These are phyloP conservation scores for Taurulus bubalis DNA, from an alignment of 2,113 vertebrate species.

Conservation along the genomic window DNA sequence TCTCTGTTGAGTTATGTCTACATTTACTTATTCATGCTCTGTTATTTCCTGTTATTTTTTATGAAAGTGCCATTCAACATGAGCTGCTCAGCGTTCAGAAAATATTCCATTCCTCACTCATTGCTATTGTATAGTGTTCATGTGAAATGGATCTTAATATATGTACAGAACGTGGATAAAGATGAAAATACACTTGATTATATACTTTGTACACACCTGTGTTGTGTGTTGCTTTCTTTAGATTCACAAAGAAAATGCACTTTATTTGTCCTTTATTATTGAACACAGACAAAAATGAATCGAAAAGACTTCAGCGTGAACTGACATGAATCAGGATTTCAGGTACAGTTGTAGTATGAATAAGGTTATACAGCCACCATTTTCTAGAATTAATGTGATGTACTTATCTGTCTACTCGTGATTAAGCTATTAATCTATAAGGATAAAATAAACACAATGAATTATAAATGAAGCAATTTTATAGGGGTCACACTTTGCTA, in stretches of 20 bases:
- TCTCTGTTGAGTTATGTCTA: slow-evolving; percentile 76
- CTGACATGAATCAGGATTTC: slow-evolving; percentile 5
- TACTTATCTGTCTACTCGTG: not conserved
- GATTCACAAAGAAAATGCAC: slow-evolving; percentile 4
- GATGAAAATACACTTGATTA: slow-evolving; percentile 91
- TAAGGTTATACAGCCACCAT: not conserved
- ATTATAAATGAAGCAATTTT: slow-evolving; percentile 30
- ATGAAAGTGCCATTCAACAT: slow-evolving; percentile 85
- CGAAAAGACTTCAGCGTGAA: slow-evolving; percentile 7
- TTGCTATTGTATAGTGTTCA: slow-evolving; percentile 91
- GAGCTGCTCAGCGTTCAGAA: slow-evolving; percentile 81
- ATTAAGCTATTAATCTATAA: slow-evolving; percentile 16
- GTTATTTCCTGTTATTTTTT: slow-evolving; percentile 79
- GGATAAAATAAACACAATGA: slow-evolving; percentile 20
- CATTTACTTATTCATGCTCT: slow-evolving; percentile 75
- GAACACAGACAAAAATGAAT: not conserved
- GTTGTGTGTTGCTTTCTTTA: slow-evolving; percentile 71
- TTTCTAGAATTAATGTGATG: not conserved
- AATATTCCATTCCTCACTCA: slow-evolving; percentile 88
- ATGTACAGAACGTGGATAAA: slow-evolving; percentile 90
- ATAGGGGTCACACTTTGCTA: slow-evolving; percentile 38
- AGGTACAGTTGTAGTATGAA: slow-evolving; percentile 11
- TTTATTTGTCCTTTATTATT: not conserved
- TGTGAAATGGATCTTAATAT: slow-evolving; percentile 89
- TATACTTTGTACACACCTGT: slow-evolving; percentile 88